Evolutionary conservation across 1,140 invertebrate genomes (phyloP).

Genomic region (Ceratosolen solmsi): DNA sequence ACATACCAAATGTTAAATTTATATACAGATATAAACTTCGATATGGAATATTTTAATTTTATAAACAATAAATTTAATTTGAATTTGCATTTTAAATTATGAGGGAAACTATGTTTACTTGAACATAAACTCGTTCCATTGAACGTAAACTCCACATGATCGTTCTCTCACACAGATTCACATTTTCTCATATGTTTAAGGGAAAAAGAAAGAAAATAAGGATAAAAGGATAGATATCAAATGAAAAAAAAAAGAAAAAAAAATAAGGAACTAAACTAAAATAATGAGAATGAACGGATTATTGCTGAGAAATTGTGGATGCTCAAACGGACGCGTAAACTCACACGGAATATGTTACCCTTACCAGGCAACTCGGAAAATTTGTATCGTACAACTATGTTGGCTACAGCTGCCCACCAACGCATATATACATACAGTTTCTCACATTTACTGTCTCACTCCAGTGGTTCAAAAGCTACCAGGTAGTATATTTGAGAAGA

Average conservation of each 20-base stretch:
- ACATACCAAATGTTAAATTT: too few relatives aligned
- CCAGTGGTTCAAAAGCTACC: background rate
- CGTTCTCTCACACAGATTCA: too few relatives aligned
- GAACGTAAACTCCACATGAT: too few relatives aligned
- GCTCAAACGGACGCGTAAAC: background rate
- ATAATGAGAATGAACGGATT: constrained; percentile 20
- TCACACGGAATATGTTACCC: constrained; percentile 50
- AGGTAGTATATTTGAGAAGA: background rate
- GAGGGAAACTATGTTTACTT: too few relatives aligned
- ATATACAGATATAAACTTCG: too few relatives aligned
- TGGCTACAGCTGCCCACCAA: background rate
- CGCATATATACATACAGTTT: background rate
- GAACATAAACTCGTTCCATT: too few relatives aligned
- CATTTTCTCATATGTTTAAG: too few relatives aligned
- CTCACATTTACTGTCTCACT: background rate
- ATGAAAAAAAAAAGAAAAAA: too few relatives aligned
- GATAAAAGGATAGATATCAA: background rate
- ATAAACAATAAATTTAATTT: too few relatives aligned
- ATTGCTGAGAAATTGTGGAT: background rate
- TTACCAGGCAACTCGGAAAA: constrained; percentile 54
- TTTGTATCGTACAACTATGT: constrained; percentile 54
- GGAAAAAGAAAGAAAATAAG: background rate
- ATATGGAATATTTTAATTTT: too few relatives aligned
- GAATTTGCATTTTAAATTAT: too few relatives aligned
- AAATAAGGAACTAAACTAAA: background rate